Evolutionary conservation across 2,113 vertebrate species (phyloP).

Genomic region (Raja brachyura): DNA sequence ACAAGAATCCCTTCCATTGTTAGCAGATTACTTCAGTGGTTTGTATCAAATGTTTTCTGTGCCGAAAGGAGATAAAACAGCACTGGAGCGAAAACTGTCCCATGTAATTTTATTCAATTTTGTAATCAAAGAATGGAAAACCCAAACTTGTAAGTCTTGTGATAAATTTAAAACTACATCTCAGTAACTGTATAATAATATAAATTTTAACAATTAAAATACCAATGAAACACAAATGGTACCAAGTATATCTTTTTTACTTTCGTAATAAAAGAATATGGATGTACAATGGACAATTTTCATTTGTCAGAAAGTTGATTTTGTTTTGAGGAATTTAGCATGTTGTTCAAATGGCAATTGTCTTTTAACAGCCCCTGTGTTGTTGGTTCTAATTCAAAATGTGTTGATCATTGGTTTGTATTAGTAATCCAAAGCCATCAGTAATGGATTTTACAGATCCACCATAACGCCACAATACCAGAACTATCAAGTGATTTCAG

Average conservation of each 20-base stretch:
- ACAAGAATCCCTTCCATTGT: neutral
- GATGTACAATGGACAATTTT: neutral
- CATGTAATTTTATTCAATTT: neutral
- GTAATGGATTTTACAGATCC: neutral
- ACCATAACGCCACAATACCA: neutral
- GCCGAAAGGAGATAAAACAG: neutral
- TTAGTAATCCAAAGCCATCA: neutral
- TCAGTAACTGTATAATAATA: constrained; percentile 19
- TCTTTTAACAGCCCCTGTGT: neutral
- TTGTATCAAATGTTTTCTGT: neutral
- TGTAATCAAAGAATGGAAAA: constrained; percentile 19
- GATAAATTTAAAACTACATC: constrained; percentile 26
- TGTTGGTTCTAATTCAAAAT: neutral
- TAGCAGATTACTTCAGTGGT: neutral
- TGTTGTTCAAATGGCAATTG: neutral
- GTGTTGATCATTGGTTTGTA: neutral
- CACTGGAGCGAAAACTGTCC: neutral
- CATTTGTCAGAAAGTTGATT: neutral
- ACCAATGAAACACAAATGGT: constrained; percentile 5
- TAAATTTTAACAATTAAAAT: constrained; percentile 35
- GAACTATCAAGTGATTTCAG: neutral
- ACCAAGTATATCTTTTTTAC: constrained; percentile 23
- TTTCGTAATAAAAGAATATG: neutral
- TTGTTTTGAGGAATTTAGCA: neutral
- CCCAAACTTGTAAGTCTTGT: constrained; percentile 14